phyloP scores from a whole-genome alignment of 2,113 vertebrate genomes.

The Chauna torquata region DNA sequence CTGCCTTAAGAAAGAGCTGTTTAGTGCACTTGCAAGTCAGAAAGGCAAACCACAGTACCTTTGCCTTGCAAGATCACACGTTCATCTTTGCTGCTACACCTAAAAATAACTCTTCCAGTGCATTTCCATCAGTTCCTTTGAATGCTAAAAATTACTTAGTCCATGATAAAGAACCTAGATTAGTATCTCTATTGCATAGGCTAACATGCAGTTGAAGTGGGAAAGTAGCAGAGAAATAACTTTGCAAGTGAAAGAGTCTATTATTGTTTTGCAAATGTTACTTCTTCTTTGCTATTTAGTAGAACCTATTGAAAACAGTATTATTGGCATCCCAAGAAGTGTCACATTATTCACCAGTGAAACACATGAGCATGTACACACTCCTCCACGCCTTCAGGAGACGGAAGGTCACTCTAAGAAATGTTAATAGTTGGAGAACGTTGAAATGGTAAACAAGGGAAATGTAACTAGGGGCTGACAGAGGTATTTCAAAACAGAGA shows the following conservation, averaged over 20 bases:
- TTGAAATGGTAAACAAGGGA: not conserved
- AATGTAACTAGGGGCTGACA: not conserved
- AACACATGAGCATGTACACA: not conserved
- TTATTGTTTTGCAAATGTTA: not conserved
- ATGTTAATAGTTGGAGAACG: not conserved
- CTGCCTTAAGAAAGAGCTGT: not conserved
- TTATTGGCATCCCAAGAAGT: not conserved
- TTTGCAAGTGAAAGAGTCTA: not conserved
- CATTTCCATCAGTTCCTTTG: not conserved
- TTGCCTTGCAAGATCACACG: not conserved
- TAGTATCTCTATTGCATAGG: not conserved
- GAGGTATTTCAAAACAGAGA: not conserved
- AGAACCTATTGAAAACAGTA: not conserved
- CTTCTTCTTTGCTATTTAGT: not conserved
- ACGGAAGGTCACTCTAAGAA: not conserved
- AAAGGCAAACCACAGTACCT: not conserved
- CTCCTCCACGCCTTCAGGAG: not conserved
- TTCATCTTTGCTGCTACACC: not conserved
- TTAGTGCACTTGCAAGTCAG: not conserved
- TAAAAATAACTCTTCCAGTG: not conserved
- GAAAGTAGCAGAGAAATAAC: not conserved
- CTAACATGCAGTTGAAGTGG: not conserved
- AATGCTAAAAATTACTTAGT: not conserved
- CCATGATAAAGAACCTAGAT: not conserved
- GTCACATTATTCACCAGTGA: not conserved